These are phyloP conservation scores for Falco concolor DNA, from an alignment of 2,797 vertebrate species.

Conservation along the genomic window DNA sequence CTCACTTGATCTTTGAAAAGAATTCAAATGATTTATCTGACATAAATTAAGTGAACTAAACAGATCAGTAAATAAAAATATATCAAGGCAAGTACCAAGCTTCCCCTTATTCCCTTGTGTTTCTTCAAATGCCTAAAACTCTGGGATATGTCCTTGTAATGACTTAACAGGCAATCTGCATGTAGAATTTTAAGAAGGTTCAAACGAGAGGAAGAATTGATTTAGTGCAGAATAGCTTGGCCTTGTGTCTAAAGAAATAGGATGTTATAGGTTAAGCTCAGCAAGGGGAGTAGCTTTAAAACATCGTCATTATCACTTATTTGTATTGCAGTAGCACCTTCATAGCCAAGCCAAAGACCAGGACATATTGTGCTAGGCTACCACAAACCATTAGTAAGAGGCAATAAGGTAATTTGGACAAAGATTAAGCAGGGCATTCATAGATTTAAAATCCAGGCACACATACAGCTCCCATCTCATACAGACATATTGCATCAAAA, in stretches of 20 bases:
- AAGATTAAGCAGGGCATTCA: not conserved
- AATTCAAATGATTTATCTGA: conserved; percentile 54
- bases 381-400: not conserved
- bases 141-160: conserved; percentile 1
- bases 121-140: not conserved
- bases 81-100: not conserved
- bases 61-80: conserved; percentile 60
- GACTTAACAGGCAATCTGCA: not conserved
- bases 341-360: not conserved
- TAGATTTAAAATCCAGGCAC: not conserved
- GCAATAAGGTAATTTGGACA: not conserved
- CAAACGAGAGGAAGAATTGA: not conserved
- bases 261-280: conserved; percentile 21
- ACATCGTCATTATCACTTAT: not conserved
- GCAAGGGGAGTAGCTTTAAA: not conserved
- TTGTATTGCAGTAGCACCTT: not conserved
- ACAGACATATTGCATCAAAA: not conserved
- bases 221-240: conserved; percentile 4
- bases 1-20: conserved; percentile 40
- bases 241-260: not conserved
- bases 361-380: not conserved
- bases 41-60: conserved; percentile 49
- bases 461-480: not conserved
- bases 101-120: not conserved
- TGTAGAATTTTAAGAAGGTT: conserved; percentile 37